Conservation (phyloP, 2,888 invertebrate species). For the Augochlorella aurata region DNA sequence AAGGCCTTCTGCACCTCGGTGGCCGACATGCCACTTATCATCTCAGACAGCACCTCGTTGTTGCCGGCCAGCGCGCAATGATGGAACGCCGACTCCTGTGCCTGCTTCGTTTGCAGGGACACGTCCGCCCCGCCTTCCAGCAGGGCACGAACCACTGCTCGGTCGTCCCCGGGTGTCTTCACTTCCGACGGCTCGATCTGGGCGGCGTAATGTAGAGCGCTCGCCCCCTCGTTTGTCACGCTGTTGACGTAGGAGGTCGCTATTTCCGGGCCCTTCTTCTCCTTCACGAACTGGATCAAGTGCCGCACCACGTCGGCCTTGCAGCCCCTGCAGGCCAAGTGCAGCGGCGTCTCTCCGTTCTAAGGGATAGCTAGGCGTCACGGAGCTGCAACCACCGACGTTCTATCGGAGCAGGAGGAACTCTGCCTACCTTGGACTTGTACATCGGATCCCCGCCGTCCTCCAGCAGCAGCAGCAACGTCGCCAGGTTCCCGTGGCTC, state of each 20-base stretch:
- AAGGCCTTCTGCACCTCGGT: conserved; percentile 96
- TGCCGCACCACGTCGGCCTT: conserved; percentile 93
- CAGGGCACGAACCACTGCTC: conserved; percentile 94
- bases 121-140: conserved; percentile 96
- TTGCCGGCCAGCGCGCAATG: conserved; percentile 97
- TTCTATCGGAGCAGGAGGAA: neutral
- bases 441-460: conserved; percentile 96
- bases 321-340: conserved; percentile 94
- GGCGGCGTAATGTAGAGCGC: conserved; percentile 96
- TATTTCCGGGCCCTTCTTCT: conserved; percentile 88
- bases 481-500: conserved; percentile 93
- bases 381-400: neutral
- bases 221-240: conserved; percentile 95
- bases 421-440: conserved; percentile 90
- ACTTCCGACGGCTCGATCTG: conserved; percentile 93
- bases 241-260: conserved; percentile 94
- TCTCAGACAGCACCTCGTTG: conserved; percentile 96
- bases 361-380: conserved; percentile 77
- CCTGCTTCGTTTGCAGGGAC: conserved; percentile 91
- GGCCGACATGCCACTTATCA: conserved; percentile 94
- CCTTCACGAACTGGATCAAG: conserved; percentile 92
- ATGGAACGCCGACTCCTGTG: conserved; percentile 97
- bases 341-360: conserved; percentile 97
- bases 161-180: conserved; percentile 87
- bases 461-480: conserved; percentile 92